A percentile compares a stretch with the other conserved stretches of the same genome.
These are phyloP conservation scores for Numenius phaeopus DNA, from an alignment of 2,797 vertebrate genomes.

Conservation along the genomic window DNA sequence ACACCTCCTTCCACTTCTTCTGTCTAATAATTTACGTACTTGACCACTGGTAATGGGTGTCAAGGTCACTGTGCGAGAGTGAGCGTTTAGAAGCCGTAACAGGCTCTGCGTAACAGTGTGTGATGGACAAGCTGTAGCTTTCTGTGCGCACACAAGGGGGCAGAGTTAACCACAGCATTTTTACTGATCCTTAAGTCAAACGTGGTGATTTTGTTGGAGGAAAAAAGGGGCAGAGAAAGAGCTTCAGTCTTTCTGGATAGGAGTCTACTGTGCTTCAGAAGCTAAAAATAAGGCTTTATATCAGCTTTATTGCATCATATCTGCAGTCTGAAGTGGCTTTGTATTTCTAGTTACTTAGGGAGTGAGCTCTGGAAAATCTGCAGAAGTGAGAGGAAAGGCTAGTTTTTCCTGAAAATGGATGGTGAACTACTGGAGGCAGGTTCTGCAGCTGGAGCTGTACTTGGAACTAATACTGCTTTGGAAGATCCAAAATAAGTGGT, in stretches of 20 bases:
- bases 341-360: neutral
- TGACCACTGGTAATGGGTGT: rapidly evolving
- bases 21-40: neutral
- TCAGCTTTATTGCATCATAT: neutral
- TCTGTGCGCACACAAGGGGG: neutral
- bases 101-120: neutral
- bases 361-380: neutral
- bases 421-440: neutral
- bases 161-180: neutral
- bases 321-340: neutral
- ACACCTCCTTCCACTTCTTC: neutral
- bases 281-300: neutral
- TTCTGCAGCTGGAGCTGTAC: neutral
- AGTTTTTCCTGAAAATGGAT: neutral
- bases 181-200: neutral
- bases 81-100: neutral
- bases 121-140: neutral
- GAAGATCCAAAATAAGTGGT: neutral
- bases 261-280: neutral
- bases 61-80: neutral
- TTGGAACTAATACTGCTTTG: neutral
- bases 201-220: neutral
- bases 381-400: neutral
- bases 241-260: neutral
- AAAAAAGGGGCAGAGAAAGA: neutral